Evolutionary conservation across 2,113 vertebrate species (phyloP), one percentile per base, ranked within the genome.

Genomic region (Oncorhynchus clarkii): DNA sequence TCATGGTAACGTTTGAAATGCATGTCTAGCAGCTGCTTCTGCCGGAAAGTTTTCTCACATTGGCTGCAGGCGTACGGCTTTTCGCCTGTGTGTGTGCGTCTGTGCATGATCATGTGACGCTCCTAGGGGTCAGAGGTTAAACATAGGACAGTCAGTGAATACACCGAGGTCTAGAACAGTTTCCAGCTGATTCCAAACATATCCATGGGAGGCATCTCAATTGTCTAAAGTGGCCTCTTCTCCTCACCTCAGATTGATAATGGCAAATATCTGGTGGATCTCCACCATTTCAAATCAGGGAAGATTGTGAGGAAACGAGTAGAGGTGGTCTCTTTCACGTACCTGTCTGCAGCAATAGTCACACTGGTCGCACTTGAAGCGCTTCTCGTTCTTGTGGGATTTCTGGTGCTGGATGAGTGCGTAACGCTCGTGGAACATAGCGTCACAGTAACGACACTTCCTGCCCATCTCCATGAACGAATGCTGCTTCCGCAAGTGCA

Each of bases 1-100:
- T 99, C 97, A 0, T 99, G 97, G 74, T 99, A 96, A 80, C 97
- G 95, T 78, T 96, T 97, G 95, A 99, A 99, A 89, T 99, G 97
- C 97, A 98, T 99, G 83, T 99, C 97, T 0, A 99, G 93, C 18
- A 99, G 96, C 88, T 99, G 97, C 80, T 96, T 96, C 92, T 96
- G 96, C n/a, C 96, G 94, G 88, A 96, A 96, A 14, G 95, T 96
- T 88, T 96, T 96, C 71, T 96, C 96, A 78, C 95, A 96, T 87
- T 96, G 95, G 86, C 91, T 96, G 80, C 95, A 96, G 87, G 94
- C 95, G 0, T 96, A 96, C 87, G 95, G 95, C 92, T 96, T 96
- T 90, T 96, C 95, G 65, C 95, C 95, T 3, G 95, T 96, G 78
- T 96, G 96, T 18, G 96, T 96, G 77, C 96, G 90, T 85, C 95